Conservation (phyloP, 2,888 invertebrate species). For the Nezara viridula region DNA sequence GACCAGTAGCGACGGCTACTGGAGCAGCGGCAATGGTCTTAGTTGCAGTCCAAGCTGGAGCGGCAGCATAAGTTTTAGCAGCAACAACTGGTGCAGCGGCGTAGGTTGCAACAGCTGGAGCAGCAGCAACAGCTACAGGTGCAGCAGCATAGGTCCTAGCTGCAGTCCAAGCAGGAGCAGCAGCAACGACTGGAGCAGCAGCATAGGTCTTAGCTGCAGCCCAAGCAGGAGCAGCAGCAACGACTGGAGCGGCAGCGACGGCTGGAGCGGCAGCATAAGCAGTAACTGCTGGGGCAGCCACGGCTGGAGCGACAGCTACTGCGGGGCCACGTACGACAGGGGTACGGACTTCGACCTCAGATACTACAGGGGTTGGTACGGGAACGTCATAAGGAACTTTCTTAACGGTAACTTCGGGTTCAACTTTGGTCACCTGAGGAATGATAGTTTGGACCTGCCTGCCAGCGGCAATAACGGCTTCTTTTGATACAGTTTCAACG, state of each 20-base stretch:
- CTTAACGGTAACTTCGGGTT: constrained; percentile 68
- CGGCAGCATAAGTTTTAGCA: constrained; percentile 64
- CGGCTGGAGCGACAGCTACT: constrained; percentile 64
- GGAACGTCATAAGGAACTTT: constrained; percentile 66
- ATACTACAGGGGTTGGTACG: constrained; percentile 66
- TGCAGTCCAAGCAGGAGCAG: constrained; percentile 54
- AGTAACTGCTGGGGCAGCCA: constrained; percentile 66
- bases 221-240: constrained; percentile 66
- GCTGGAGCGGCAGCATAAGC: constrained; percentile 65
- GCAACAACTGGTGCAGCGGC: background rate
- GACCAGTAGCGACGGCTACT: constrained; percentile 63
- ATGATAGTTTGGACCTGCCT: constrained; percentile 68
- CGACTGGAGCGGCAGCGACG: constrained; percentile 64
- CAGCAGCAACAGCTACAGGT: constrained; percentile 20
- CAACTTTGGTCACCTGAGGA: constrained; percentile 68
- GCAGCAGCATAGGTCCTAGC: background rate
- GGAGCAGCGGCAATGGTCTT: constrained; percentile 66
- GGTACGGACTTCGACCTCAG: constrained; percentile 67
- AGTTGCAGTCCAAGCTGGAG: constrained; percentile 66
- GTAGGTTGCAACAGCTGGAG: background rate
- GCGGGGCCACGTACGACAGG: constrained; percentile 65
- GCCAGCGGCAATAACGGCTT: constrained; percentile 68
- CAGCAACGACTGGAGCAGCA: constrained; percentile 66
- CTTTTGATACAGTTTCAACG: constrained; percentile 66
- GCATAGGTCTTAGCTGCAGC: constrained; percentile 66